These are phyloP conservation scores for Caenorhabditis becei DNA, from an alignment of 2,888 invertebrate genomes.

Conservation along the genomic window DNA sequence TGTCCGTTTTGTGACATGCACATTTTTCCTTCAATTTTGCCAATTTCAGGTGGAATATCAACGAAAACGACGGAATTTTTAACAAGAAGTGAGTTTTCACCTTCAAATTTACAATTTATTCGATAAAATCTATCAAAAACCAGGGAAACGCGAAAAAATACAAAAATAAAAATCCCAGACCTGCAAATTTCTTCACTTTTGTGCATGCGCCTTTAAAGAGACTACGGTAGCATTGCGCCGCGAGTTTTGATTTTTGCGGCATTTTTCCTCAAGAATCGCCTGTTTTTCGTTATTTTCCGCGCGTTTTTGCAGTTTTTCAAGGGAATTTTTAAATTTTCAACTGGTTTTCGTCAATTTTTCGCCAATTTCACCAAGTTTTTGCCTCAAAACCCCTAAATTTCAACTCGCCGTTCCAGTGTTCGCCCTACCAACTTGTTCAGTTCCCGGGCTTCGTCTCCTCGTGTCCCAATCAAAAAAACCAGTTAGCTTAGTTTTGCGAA, in stretches of 20 bases:
- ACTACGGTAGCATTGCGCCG: too few relatives aligned
- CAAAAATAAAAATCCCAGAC: too few relatives aligned
- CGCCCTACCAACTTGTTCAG: conserved; percentile 1
- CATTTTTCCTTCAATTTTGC: not conserved
- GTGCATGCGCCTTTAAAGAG: too few relatives aligned
- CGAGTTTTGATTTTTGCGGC: too few relatives aligned
- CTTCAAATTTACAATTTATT: too few relatives aligned
- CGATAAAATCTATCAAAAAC: too few relatives aligned
- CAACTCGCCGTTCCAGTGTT: too few relatives aligned
- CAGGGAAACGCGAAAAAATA: too few relatives aligned
- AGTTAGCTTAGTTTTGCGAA: conserved; percentile 6
- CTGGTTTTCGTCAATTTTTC: not conserved
- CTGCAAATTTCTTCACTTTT: too few relatives aligned
- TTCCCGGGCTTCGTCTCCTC: not conserved
- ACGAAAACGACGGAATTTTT: not conserved
- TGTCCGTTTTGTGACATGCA: not conserved
- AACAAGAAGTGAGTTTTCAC: not conserved
- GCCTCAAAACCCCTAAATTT: not conserved
- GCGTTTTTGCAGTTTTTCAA: too few relatives aligned
- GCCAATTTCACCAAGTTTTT: not conserved
- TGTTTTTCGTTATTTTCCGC: too few relatives aligned
- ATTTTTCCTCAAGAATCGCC: too few relatives aligned
- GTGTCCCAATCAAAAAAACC: conserved; percentile 20
- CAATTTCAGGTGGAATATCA: not conserved
- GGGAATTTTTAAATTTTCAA: not conserved